phyloP scores from a whole-genome alignment of 2,888 invertebrate species.

The Sthenelais limicola region DNA sequence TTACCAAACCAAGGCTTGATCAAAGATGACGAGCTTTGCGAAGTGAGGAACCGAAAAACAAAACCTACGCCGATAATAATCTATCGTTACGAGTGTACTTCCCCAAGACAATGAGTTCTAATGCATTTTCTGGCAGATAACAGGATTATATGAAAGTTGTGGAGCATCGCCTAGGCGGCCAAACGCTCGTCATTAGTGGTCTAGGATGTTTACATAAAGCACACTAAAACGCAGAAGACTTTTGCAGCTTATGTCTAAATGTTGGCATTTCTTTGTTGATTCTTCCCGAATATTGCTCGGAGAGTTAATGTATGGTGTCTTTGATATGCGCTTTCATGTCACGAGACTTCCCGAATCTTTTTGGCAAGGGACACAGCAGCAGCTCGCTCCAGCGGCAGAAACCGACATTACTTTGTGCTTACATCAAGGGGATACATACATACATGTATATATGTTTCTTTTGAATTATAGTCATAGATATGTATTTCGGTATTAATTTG shows the following conservation, averaged over 20 bases:
- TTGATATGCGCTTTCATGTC: too few species aligned
- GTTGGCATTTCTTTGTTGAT: too few species aligned
- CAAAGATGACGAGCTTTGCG: slow-evolving; percentile 13
- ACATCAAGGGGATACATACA: too few species aligned
- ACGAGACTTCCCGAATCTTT: too few species aligned
- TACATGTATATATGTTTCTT: too few species aligned
- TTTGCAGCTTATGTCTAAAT: background rate
- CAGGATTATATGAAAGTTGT: slow-evolving; percentile 39
- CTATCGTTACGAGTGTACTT: slow-evolving; percentile 35
- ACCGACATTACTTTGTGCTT: too few species aligned
- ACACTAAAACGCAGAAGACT: slow-evolving; percentile 3
- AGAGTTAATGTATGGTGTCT: too few species aligned
- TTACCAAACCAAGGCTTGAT: slow-evolving; percentile 33
- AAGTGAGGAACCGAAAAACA: background rate
- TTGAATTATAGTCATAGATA: too few species aligned
- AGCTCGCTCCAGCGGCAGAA: too few species aligned
- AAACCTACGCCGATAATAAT: slow-evolving; percentile 28
- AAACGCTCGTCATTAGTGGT: slow-evolving; percentile 29
- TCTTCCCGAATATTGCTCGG: too few species aligned
- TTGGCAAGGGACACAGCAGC: too few species aligned
- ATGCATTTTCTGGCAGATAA: slow-evolving; percentile 39
- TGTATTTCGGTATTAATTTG: too few species aligned
- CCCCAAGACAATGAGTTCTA: slow-evolving; percentile 32
- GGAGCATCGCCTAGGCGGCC: slow-evolving; percentile 9
- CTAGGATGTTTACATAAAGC: slow-evolving; percentile 33